These are phyloP conservation scores for Alligator mississippiensis DNA, from an alignment of 2,113 vertebrate genomes.

Conservation along the genomic window DNA sequence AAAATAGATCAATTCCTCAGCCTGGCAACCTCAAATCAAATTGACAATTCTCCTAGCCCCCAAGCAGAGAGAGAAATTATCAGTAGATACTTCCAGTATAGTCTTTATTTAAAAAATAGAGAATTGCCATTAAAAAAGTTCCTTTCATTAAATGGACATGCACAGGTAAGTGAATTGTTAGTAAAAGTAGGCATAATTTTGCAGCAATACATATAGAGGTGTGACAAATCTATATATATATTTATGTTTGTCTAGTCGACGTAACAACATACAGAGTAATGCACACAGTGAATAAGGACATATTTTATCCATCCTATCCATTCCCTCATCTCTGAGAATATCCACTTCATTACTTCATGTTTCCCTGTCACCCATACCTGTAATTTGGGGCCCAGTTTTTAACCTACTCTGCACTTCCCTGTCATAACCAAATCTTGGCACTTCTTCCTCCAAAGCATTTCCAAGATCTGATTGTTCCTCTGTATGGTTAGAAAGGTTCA, in stretches of 20 bases:
- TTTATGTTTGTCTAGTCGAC: neutral
- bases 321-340: too few species aligned
- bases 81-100: neutral
- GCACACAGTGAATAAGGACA: neutral
- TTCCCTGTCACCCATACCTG: neutral
- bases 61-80: neutral
- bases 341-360: neutral
- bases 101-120: slow-evolving; percentile 32
- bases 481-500: neutral
- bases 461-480: neutral
- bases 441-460: neutral
- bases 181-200: neutral
- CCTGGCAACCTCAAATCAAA: neutral
- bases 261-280: neutral
- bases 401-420: neutral
- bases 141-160: neutral
- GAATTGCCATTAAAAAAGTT: neutral
- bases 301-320: neutral
- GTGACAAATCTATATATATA: neutral
- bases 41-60: neutral
- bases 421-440: neutral
- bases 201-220: neutral
- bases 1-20: too few species aligned
- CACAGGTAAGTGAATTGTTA: neutral
- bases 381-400: neutral